These are phyloP conservation scores for Mythimna loreyi DNA, from an alignment of 2,888 invertebrate genomes.

Conservation along the genomic window DNA sequence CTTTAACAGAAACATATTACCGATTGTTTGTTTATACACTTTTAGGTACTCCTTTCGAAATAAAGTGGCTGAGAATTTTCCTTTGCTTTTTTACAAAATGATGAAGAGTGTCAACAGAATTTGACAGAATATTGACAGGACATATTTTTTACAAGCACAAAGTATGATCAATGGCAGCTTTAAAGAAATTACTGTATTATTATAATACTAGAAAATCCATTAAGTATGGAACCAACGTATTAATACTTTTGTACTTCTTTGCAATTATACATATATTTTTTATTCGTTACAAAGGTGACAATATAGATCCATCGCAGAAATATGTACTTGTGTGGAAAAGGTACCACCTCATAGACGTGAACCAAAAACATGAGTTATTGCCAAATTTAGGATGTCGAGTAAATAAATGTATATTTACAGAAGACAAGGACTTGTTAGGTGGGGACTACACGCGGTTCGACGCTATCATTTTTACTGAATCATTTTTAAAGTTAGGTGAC, in stretches of 20 bases:
- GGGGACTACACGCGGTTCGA: conserved; percentile 69
- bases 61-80: background rate
- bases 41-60: background rate
- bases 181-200: conserved; percentile 40
- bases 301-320: conserved; percentile 34
- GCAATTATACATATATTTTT: conserved; percentile 15
- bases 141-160: background rate
- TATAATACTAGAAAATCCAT: conserved; percentile 15
- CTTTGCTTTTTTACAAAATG: background rate
- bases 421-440: conserved; percentile 63
- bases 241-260: conserved; percentile 28
- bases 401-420: conserved; percentile 71
- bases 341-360: conserved; percentile 34
- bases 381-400: conserved; percentile 63
- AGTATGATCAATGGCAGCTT: conserved; percentile 20
- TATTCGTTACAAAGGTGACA: conserved; percentile 2
- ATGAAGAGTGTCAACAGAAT: background rate
- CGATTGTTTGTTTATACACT: background rate
- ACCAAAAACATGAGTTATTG: conserved; percentile 24
- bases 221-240: conserved; percentile 29
- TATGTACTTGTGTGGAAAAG: conserved; percentile 69
- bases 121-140: background rate
- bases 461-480: conserved; percentile 72
- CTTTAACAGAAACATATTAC: background rate
- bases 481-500: conserved; percentile 46